Evolutionary conservation across 2,113 vertebrate species (phyloP), one percentile per base, ranked within the genome.

Genomic region (Limnothrissa miodon): DNA sequence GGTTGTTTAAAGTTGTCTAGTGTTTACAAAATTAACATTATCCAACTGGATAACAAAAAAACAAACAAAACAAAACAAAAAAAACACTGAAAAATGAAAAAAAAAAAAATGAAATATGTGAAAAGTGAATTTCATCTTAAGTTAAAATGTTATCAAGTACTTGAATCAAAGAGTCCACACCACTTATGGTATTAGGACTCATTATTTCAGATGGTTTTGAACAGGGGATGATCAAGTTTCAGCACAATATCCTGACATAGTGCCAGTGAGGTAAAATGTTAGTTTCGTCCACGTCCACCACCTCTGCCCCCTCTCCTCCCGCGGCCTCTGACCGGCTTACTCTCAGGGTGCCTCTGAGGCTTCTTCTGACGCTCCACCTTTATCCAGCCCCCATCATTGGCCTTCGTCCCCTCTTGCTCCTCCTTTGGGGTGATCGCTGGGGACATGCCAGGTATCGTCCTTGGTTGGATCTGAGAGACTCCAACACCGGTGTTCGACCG

Each of bases 321-420:
- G 86, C 97, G 96, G 88, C 93, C 87, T 1, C 93, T 86, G 1
- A 83, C 80, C 70, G 93, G 92, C 92, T 94, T 95, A 89, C 89
- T 91, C 84, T 95, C 95, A 85, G 29, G 29, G 29, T 91, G 95
- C 86, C 95, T 94, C 80, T 92, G 90, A 70, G 94, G 79, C 91
- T 95, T 97, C 89, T 95, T 98, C 0, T 89, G 89, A 5, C 97
- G 92, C 83, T 97, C 96, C 88, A 99, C 98, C 90, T 95, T 97
- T 83, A 95, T 96, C 98, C 98, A 99, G 0, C 96, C 97, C 0
- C 96, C 96, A 0, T 98, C 98, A 1, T 90, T 90, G 82, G 83
- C 91, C 90, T 92, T 96, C 90, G 86, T 88, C 59, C 95, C 95
- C 59, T 96, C 95, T 51, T 91, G 93, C 1, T 90, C 89, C 78